A percentile compares a stretch with the other conserved stretches of the same genome.
Conservation (phyloP, 2,888 invertebrate genomes). For the Hirtodrosophila alboralis region DNA sequence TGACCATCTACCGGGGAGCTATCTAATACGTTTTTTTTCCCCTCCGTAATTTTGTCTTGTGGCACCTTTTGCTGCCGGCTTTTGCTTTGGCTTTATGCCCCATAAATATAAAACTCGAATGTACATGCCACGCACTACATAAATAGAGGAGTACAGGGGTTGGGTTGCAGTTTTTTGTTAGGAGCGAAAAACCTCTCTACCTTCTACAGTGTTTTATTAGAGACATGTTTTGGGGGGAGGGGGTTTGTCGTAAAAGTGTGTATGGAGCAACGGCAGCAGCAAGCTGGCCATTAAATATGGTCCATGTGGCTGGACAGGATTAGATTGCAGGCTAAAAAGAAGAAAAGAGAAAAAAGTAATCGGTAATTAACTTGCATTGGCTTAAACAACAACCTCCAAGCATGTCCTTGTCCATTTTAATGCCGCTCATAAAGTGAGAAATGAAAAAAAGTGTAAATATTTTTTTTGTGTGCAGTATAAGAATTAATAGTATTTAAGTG, state of each 20-base stretch:
- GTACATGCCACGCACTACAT: neutral
- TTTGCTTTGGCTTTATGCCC: constrained; percentile 31
- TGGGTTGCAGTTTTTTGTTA: too few species aligned
- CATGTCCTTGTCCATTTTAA: neutral
- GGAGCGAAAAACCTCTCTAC: too few species aligned
- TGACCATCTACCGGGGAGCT: neutral
- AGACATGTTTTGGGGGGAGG: constrained; percentile 6
- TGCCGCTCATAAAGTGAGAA: neutral
- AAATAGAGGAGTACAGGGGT: too few species aligned
- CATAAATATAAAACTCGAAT: constrained; percentile 39
- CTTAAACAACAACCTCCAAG: constrained; percentile 18
- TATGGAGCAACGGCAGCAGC: neutral
- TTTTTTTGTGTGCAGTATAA: too few species aligned
- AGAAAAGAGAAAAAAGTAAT: constrained; percentile 10
- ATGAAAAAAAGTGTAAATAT: too few species aligned
- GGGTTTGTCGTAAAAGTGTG: neutral
- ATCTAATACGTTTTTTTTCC: constrained; percentile 25
- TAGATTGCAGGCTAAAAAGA: constrained; percentile 2
- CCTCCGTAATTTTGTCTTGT: constrained; percentile 6
- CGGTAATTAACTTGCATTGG: constrained; percentile 22
- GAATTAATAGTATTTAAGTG: too few species aligned
- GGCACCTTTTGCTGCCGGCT: constrained; percentile 26
- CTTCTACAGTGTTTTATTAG: constrained; percentile 24
- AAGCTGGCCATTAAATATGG: constrained; percentile 30
- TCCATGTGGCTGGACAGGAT: constrained; percentile 15